Base-by-base conservation (phyloP, 2,113 vertebrate genomes). In the Eurystomus gularis region DNA sequence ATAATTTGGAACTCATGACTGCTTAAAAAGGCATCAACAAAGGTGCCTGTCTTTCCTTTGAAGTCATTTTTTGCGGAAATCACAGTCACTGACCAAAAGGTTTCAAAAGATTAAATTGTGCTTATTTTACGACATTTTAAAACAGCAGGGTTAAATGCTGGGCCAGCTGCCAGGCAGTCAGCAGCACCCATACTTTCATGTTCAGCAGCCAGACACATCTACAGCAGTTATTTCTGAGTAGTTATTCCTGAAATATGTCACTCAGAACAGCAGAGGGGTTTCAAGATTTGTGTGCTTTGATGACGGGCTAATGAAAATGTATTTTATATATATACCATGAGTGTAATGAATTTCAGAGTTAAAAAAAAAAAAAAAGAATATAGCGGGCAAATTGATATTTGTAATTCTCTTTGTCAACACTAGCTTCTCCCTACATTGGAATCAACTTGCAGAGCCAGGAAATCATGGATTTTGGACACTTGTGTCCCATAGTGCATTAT, bases 61-160 rank as follows among this genome's bases (percentile, higher is more conserved):
- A 98, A 98, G 97, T 97, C 95, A 97, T 98, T 97, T 96, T 98
- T 98, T 96, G 88, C 83, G 86, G 97, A 98, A 98, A 98, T 97
- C 97, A 97, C 96, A 97, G 97, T 94, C 96, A 98, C 94, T 97
- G 97, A 98, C 96, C 95, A 97, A 97, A 97, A 97, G 96, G 98
- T 98, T 98, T 97, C 92, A 95, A 96, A 97, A 98, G 97, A 98
- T 98, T 98, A 98, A 98, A 97, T 97, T 97, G 94, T 97, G 96
- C 96, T 97, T 98, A 97, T 97, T 98, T 98, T 98, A 98, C 94
- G 97, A 95, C 95, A 97, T 96, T 98, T 96, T 97, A 96, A 98
- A 97, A 95, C 97, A 97, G 97, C 98, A 96, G 97, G 97, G 97
- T 98, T 98, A 98, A 97, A 97, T 93, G 88, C 96, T 97, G 96